phyloP scores from a whole-genome alignment of 1,140 invertebrate genomes.

The Plodia interpunctella region DNA sequence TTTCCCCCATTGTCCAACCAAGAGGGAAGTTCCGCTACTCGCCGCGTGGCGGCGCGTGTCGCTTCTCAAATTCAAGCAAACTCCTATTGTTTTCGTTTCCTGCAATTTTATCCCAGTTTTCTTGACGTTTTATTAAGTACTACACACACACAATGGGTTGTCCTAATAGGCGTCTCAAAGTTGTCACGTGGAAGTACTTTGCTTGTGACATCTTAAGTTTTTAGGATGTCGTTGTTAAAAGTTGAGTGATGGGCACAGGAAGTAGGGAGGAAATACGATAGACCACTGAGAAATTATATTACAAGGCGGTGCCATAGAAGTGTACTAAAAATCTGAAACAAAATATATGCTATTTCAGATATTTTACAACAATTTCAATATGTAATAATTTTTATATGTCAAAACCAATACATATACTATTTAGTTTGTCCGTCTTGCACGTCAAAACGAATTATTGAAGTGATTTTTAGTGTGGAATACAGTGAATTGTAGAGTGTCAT shows the following conservation, averaged over 20 bases:
- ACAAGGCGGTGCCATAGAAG: no score
- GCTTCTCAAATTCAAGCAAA: conserved; percentile 16
- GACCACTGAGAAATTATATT: no score
- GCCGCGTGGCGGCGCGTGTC: conserved; percentile 58
- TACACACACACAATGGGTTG: background rate
- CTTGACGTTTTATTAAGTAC: background rate
- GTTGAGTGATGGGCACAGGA: background rate
- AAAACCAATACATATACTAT: no score
- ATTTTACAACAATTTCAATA: no score
- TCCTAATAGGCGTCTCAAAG: background rate
- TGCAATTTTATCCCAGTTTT: background rate
- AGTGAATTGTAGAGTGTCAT: no score
- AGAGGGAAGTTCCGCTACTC: conserved; percentile 44
- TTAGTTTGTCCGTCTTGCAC: no score
- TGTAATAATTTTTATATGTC: no score
- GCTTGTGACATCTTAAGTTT: background rate
- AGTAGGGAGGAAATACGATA: background rate
- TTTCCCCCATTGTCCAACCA: background rate
- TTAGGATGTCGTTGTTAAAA: background rate
- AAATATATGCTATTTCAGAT: no score
- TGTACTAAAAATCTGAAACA: no score
- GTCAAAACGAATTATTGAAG: no score
- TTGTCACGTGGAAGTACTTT: background rate
- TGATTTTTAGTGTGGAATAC: no score
- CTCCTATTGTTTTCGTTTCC: background rate